Base-by-base conservation (phyloP, 2,113 vertebrate genomes). In the Eublepharis macularius region DNA sequence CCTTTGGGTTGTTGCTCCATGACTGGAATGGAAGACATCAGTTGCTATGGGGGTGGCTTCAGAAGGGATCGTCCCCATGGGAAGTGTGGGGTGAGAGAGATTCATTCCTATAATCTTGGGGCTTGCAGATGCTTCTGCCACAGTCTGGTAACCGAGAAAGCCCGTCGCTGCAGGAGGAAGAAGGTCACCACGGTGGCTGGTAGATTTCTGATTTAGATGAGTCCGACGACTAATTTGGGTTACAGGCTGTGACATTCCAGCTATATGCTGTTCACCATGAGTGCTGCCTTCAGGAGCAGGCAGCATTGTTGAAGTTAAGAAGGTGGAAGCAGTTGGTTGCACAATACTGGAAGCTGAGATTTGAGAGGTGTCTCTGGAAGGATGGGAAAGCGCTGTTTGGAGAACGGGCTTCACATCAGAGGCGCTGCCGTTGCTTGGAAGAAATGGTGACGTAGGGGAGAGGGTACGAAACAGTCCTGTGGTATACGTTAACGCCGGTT, bases 171-270 rank as follows among this genome's bases (percentile, higher is more conserved):
- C 1, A 39, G 14, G 5, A 36, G 24, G 39, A 36, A 36, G 10
- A 29, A 36, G 10, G 29, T 3, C 32, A 19, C 6, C 9, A 36
- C 63, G 0, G 0, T 45, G 14, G 3, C 51, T 0, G 0, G 24
- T 8, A 19, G n/a, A 32, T 21, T 1, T 60, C 76, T 70, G 82
- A 1, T 34, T 26, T 6, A 24, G 14, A 16, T 11, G 70, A 4
- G 0, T 1, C 2, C 32, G 34, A 1, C 7, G n/a, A n/a, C 21
- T 32, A 13, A n/a, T 68, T 12, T 63, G 19, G 29, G 4, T 70
- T 0, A 24, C 34, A 70, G 82, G 6, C 17, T 2, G 11, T 19
- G 0, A 2, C 0, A 0, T 57, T 39, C 10, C 26, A 0, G 0
- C 0, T 0, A 4, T 74, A n/a, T 17, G 63, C 3, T 2, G 5